A percentile compares a stretch with the other conserved stretches of the same genome.
Conservation (phyloP, 2,113 vertebrate genomes). For the Microcebus tavaratra region DNA sequence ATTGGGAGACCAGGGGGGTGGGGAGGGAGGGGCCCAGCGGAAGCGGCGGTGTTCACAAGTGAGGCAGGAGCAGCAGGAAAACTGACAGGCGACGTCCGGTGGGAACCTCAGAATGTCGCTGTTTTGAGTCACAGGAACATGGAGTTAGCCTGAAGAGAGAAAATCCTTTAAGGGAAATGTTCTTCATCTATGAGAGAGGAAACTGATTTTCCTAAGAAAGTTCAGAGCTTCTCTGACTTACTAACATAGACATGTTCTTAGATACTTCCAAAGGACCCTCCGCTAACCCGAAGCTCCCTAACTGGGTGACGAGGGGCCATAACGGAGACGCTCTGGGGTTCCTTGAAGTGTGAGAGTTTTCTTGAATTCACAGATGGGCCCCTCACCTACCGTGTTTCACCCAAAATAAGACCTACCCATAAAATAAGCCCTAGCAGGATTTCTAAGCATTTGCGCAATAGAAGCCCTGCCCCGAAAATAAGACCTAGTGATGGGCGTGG, state of each 20-base stretch:
- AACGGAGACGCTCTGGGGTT: fast-evolving
- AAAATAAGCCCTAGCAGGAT: too few relatives aligned
- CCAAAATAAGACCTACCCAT: too few relatives aligned
- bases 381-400: too few relatives aligned
- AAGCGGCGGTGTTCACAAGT: fast-evolving
- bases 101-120: too few relatives aligned
- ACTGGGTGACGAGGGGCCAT: background rate
- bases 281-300: background rate
- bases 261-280: background rate
- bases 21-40: background rate
- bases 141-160: background rate
- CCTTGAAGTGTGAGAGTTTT: background rate
- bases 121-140: background rate
- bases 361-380: background rate
- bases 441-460: too few relatives aligned
- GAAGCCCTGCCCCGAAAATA: too few relatives aligned
- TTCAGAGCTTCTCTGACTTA: background rate
- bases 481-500: too few relatives aligned
- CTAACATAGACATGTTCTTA: background rate
- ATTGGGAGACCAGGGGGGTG: background rate
- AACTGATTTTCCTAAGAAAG: background rate
- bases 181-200: background rate
- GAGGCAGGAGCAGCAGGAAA: background rate
- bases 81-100: fast-evolving
- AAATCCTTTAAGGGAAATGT: background rate